Conservation (phyloP, 2,113 vertebrate species). For the Proteles cristata region DNA sequence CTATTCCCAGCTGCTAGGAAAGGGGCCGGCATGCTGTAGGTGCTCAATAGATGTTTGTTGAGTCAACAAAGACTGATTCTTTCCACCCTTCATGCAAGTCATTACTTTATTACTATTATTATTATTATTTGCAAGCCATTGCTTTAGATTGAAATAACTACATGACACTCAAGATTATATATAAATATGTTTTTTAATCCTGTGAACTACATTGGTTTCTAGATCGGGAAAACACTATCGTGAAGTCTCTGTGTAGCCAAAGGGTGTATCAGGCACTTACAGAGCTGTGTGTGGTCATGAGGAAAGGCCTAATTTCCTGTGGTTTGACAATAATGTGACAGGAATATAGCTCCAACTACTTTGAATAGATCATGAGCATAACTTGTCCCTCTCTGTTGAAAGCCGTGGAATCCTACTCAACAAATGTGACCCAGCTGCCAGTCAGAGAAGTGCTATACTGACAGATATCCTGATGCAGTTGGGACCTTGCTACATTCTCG, state of each 20-base stretch:
- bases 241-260: not conserved
- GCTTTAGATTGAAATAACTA: not conserved
- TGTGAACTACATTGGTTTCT: constrained; percentile 46
- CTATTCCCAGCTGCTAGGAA: not conserved
- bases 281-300: constrained; percentile 64
- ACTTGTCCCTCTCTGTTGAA: not conserved
- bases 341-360: constrained; percentile 65
- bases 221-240: constrained; percentile 59
- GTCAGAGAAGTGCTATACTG: not conserved
- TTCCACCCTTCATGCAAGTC: not conserved
- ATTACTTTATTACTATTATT: not conserved
- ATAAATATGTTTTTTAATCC: not conserved
- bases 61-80: not conserved
- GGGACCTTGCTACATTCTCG: not conserved
- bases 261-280: constrained; percentile 53
- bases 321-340: constrained; percentile 63
- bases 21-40: not conserved
- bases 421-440: not conserved
- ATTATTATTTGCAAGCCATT: not conserved
- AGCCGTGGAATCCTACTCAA: not conserved
- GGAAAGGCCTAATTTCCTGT: constrained; percentile 71
- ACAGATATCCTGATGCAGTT: not conserved
- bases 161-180: not conserved
- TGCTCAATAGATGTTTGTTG: not conserved
- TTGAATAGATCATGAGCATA: constrained; percentile 48